phyloP scores from a whole-genome alignment of 2,888 invertebrate species.

The Euzophera pinguis region DNA sequence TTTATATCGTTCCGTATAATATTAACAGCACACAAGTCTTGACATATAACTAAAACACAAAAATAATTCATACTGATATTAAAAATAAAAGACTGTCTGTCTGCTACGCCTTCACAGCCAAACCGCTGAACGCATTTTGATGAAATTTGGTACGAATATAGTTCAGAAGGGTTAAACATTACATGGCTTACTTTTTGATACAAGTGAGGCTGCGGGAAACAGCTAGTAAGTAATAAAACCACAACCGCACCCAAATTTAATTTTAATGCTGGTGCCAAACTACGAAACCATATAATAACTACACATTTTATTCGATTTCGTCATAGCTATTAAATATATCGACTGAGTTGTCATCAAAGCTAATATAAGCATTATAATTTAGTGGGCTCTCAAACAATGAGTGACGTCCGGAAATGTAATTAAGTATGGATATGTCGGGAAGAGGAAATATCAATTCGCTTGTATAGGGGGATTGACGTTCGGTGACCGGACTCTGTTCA shows the following conservation, averaged over 20 bases:
- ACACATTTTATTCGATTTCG: neutral
- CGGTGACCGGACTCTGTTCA: conserved; percentile 50
- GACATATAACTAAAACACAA: too few relatives aligned
- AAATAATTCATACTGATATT: too few relatives aligned
- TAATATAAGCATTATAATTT: conserved; percentile 24
- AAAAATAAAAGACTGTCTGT: too few relatives aligned
- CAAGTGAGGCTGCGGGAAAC: too few relatives aligned
- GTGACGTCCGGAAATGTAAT: conserved; percentile 73
- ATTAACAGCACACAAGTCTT: too few relatives aligned
- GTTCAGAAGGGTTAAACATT: too few relatives aligned
- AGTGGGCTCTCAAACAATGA: conserved; percentile 64
- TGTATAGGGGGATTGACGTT: conserved; percentile 52
- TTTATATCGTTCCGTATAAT: too few relatives aligned
- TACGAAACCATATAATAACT: neutral
- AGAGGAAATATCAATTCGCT: conserved; percentile 78
- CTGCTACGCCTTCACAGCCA: too few relatives aligned
- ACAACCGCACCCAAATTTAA: neutral
- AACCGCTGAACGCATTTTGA: too few relatives aligned
- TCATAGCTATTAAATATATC: conserved; percentile 10
- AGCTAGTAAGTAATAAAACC: neutral
- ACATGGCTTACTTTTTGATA: too few relatives aligned
- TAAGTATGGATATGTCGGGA: conserved; percentile 71
- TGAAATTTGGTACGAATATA: too few relatives aligned
- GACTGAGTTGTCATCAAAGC: conserved; percentile 2
- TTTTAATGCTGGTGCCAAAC: neutral